phyloP scores from a whole-genome alignment of 2,113 vertebrate species.

The Barnardius zonarius region DNA sequence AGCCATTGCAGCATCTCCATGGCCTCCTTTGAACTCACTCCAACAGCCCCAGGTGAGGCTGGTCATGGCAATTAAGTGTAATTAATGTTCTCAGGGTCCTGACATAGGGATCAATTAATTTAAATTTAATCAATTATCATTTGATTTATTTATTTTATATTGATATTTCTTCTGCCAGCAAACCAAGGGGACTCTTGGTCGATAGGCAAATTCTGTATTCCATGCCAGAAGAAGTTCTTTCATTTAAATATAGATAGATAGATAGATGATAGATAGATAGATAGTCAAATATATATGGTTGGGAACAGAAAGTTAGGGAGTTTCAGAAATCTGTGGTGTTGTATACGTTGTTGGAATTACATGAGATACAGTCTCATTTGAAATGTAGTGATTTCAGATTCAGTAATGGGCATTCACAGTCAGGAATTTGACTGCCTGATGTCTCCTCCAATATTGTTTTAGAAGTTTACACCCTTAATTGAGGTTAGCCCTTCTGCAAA shows the following conservation, averaged over 20 bases:
- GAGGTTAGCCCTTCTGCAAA: background rate
- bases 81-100: background rate
- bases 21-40: background rate
- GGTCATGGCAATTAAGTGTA: background rate
- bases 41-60: background rate
- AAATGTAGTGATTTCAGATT: background rate
- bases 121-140: background rate
- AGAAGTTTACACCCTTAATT: background rate
- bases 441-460: background rate
- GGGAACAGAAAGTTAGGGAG: background rate
- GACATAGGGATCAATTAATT: background rate
- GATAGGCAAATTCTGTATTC: background rate
- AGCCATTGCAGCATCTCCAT: background rate
- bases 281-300: background rate
- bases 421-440: background rate
- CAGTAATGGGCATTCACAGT: background rate
- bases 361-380: background rate
- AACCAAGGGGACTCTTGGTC: background rate
- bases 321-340: background rate
- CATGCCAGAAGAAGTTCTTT: background rate
- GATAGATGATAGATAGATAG: background rate
- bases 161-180: background rate
- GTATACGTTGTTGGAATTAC: background rate
- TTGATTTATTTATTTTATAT: background rate
- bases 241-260: background rate